Evolutionary conservation across 2,888 invertebrate genomes (phyloP).

Genomic region (Calameuta filiformis): DNA sequence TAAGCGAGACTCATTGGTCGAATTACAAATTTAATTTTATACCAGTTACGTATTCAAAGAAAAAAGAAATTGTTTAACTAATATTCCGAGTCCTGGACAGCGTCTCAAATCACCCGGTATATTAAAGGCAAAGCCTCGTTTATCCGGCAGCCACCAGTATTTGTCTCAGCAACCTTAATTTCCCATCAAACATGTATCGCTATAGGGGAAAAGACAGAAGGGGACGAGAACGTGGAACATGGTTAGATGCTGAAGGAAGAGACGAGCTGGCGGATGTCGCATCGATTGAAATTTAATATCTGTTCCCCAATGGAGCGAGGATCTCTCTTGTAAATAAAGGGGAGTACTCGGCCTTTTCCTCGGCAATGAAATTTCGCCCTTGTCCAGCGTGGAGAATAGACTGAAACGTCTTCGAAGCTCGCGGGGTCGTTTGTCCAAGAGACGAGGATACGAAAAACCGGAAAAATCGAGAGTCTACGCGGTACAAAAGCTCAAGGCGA

Average conservation of each 20-base stretch:
- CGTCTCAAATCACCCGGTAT: not conserved
- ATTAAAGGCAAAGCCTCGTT: not conserved
- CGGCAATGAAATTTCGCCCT: not conserved
- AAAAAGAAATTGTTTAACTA: not conserved
- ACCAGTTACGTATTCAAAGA: no score
- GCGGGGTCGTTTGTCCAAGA: not conserved
- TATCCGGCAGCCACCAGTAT: not conserved
- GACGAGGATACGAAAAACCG: not conserved
- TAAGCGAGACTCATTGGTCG: no score
- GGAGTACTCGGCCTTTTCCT: conserved; percentile 24
- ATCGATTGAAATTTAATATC: conserved; percentile 64
- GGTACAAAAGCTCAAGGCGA: not conserved
- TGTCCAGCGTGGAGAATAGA: not conserved
- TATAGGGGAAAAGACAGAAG: conserved; percentile 21
- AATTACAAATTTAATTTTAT: no score
- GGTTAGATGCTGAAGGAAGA: conserved; percentile 9
- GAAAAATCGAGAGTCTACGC: not conserved
- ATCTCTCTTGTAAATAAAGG: conserved; percentile 57
- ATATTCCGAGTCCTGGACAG: not conserved
- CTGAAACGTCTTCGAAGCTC: not conserved
- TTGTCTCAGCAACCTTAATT: conserved; percentile 4
- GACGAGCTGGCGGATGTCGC: conserved; percentile 23
- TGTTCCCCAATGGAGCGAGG: conserved; percentile 43
- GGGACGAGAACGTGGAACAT: conserved; percentile 11
- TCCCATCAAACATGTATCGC: conserved; percentile 7